Evolutionary conservation across 2,888 invertebrate genomes (phyloP), one percentile per base, ranked within the genome.

Genomic region (Gari tellinella): DNA sequence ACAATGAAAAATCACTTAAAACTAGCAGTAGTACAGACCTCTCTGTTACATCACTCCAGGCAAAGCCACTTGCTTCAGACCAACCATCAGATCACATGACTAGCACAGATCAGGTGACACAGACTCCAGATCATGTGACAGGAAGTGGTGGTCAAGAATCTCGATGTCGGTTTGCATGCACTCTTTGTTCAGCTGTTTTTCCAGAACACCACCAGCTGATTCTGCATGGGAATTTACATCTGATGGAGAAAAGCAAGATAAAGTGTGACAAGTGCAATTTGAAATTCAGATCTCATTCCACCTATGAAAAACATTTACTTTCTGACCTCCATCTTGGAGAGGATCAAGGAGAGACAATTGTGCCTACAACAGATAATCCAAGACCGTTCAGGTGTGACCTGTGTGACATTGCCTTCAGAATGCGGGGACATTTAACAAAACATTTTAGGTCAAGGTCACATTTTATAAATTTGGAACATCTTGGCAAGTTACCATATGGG

Each of bases 391-490:
- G 97, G 89, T 99, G 99, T 93, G 95, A 95, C 21, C 98, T 99
- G 90, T 99, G 99, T 92, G 97, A 96, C 90, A 96, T 97, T 83
- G 98, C 98, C 10, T 99, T 99, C 92, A 87, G 93, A 10, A 98
- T 98, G 88, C 98, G 98, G 89, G 99, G 99, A 0, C 99, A 99
- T 92, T 93, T 99, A 87, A 98, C 98, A 0, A 99, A 99, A 92
- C 99, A 99, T 93, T 94, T 99, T 73, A 95, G 99, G 65, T 97
- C 97, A 79, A 98, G 98, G 93, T 96, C 97, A 94, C 99, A 99
- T 90, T 97, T 98, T 46, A 97, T 97, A 95, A 95, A 96, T 87
- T 93, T 98, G 77, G 98, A 98, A 92, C 97, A 97, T 90, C 93
- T 97, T 78, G 97, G 97, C 66, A 97, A 97, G 92, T 93, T 99